Conservation (phyloP, 2,113 vertebrate genomes). For the Otolemur garnettii region DNA sequence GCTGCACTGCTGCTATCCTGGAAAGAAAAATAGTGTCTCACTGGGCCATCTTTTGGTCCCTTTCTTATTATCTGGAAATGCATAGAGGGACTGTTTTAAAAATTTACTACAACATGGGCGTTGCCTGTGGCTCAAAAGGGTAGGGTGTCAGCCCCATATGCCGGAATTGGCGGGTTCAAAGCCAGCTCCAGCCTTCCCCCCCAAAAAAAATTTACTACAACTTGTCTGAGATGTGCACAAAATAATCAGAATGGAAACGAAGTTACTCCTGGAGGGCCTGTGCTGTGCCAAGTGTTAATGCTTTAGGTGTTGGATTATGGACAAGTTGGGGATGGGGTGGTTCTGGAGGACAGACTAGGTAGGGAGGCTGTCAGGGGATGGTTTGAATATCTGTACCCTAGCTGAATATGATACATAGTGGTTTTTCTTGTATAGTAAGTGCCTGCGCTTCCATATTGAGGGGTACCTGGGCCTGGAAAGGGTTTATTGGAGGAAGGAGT, state of each 20-base stretch:
- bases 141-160: too few species aligned
- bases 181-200: too few species aligned
- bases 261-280: not conserved
- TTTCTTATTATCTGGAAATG: not conserved
- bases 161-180: too few species aligned
- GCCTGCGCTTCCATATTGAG: not conserved
- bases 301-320: not conserved
- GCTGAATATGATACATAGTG: not conserved
- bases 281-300: not conserved
- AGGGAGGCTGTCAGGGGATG: not conserved
- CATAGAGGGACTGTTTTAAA: not conserved
- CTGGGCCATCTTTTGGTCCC: not conserved
- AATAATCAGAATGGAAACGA: conserved; percentile 6
- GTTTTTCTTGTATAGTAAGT: conserved; percentile 17
- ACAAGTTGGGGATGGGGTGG: not conserved
- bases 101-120: not conserved
- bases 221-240: not conserved
- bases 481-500: conserved; percentile 52
- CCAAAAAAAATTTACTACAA: not conserved
- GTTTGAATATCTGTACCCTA: conserved; percentile 6
- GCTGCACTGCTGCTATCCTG: not conserved
- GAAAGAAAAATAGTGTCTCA: not conserved
- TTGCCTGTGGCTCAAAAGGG: too few species aligned
- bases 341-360: not conserved
- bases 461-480: conserved; percentile 1